A percentile compares a stretch with the other conserved stretches of the same genome.
phyloP scores from a whole-genome alignment of 2,113 vertebrate genomes.

The Pelecanoides urinatrix region DNA sequence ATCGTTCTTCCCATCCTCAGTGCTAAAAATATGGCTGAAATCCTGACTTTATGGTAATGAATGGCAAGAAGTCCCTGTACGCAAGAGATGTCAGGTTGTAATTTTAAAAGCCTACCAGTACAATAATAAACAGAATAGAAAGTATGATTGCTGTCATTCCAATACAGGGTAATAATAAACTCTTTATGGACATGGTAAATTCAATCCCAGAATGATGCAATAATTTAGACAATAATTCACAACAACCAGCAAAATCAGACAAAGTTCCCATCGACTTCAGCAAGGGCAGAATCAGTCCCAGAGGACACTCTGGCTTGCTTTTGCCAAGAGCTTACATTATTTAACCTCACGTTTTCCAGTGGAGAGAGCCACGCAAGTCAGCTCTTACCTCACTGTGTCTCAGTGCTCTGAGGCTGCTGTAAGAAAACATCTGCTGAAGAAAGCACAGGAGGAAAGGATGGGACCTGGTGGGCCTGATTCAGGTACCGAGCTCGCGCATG shows the following conservation, averaged over 20 bases:
- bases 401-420: background rate
- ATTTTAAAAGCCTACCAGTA: background rate
- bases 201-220: background rate
- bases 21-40: background rate
- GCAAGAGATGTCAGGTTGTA: background rate
- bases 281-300: background rate
- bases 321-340: background rate
- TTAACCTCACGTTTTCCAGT: background rate
- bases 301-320: background rate
- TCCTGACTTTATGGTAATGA: background rate
- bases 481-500: rapidly evolving
- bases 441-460: background rate
- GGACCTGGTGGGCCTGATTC: background rate
- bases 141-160: background rate
- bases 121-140: background rate
- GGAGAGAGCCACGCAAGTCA: background rate
- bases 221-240: background rate
- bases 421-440: background rate
- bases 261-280: background rate
- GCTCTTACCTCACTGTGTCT: background rate
- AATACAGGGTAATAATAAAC: background rate
- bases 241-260: background rate
- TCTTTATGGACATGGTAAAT: background rate
- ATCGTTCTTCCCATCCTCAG: background rate
- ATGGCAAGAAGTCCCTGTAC: background rate